Evolutionary conservation across 92 coral and sea anemone genomes (phyloP).

Genomic region (Pocillopora grandis): DNA sequence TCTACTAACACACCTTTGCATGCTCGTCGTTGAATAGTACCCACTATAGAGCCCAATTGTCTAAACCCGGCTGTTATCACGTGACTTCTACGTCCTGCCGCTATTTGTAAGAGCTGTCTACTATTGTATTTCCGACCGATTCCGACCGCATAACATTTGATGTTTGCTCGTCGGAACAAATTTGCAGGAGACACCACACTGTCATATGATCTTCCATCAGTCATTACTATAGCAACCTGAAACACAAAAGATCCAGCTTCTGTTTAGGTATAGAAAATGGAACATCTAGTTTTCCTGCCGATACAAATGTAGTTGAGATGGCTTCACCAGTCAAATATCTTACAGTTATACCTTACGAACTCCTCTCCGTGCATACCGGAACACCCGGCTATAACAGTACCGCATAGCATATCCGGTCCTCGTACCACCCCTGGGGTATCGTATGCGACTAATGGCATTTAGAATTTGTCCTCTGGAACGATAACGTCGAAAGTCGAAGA

Average conservation of each 20-base stretch:
- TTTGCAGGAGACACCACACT: constrained; percentile 43
- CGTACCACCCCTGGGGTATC: constrained; percentile 69
- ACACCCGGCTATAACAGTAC: constrained; percentile 28
- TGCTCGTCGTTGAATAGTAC: constrained; percentile 45
- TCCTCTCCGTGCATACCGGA: constrained; percentile 57
- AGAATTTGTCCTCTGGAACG: constrained; percentile 20
- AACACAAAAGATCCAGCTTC: too few species aligned
- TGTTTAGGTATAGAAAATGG: too few species aligned
- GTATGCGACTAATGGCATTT: constrained; percentile 46
- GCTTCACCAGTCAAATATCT: too few species aligned
- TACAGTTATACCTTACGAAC: constrained; percentile 35
- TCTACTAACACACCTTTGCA: constrained; percentile 27
- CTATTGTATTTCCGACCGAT: constrained; percentile 43
- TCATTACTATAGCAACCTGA: constrained; percentile 15
- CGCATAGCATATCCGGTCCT: constrained; percentile 61
- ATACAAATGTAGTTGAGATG: too few species aligned
- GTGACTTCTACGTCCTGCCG: constrained; percentile 50
- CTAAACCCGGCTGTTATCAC: constrained; percentile 55
- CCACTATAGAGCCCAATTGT: constrained; percentile 41
- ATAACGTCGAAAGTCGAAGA: constrained; percentile 51
- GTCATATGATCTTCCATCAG: constrained; percentile 67
- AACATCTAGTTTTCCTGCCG: too few species aligned
- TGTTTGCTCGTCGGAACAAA: constrained; percentile 38
- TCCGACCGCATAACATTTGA: constrained; percentile 70
- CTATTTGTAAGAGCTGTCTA: constrained; percentile 54